phyloP scores from a whole-genome alignment of 2,888 invertebrate genomes.

The Notodonta ziczac region DNA sequence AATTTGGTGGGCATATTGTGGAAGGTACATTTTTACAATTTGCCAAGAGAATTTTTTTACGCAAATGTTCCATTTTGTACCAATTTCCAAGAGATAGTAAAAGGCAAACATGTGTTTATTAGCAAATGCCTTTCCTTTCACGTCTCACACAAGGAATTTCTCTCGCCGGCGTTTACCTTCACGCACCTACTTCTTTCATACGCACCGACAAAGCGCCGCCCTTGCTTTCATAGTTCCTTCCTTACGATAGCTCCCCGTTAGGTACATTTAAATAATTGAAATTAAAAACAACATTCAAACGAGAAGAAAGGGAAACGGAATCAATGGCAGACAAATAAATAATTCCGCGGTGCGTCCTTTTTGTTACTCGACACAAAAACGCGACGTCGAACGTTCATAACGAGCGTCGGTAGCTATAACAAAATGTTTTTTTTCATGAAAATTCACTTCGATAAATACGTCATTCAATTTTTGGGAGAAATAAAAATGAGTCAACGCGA shows the following conservation, averaged over 20 bases:
- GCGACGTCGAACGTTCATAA: slow-evolving; percentile 47
- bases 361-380: slow-evolving; percentile 55
- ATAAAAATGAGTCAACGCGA: slow-evolving; percentile 69
- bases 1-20: no score
- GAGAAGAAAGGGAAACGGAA: slow-evolving; percentile 29
- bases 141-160: slow-evolving; percentile 58
- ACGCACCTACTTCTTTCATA: slow-evolving; percentile 59
- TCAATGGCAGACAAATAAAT: slow-evolving; percentile 44
- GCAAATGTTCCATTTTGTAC: slow-evolving; percentile 17
- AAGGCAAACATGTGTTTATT: slow-evolving; percentile 56
- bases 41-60: neutral
- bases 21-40: no score
- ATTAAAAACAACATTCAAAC: slow-evolving; percentile 46
- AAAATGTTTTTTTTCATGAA: slow-evolving; percentile 54
- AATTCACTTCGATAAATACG: slow-evolving; percentile 64
- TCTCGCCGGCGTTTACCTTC: slow-evolving; percentile 51
- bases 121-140: slow-evolving; percentile 64
- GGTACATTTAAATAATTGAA: slow-evolving; percentile 34
- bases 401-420: slow-evolving; percentile 45
- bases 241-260: slow-evolving; percentile 28
- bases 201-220: slow-evolving; percentile 48
- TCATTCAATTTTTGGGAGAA: slow-evolving; percentile 62
- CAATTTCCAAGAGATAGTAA: slow-evolving; percentile 18
- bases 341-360: slow-evolving; percentile 43
- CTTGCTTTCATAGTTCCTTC: slow-evolving; percentile 45